Conservation (phyloP, 2,888 invertebrate species). For the Ophion ellenae region DNA sequence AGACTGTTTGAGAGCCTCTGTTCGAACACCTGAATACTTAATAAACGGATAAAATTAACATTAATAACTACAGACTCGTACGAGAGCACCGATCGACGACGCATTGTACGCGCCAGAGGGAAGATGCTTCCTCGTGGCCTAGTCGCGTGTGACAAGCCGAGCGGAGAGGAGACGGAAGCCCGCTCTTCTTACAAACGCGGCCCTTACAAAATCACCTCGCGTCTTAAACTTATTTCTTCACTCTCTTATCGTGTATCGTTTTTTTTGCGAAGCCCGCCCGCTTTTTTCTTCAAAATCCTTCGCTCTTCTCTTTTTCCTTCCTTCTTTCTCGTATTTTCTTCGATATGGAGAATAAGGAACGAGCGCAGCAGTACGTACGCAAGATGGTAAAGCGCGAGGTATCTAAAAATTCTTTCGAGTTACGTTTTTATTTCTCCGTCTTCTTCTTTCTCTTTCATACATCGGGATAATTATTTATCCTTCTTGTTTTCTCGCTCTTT, state of each 20-base stretch:
- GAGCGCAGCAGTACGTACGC: conserved; percentile 69
- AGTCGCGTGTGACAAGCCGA: conserved; percentile 77
- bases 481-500: conserved; percentile 5
- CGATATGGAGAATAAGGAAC: conserved; percentile 73
- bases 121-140: conserved; percentile 72
- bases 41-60: conserved; percentile 84
- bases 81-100: conserved; percentile 80
- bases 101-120: conserved; percentile 67
- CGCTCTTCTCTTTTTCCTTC: not conserved
- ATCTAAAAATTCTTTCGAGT: conserved; percentile 48
- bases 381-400: conserved; percentile 78
- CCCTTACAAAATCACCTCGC: not conserved
- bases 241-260: not conserved
- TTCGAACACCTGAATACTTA: conserved; percentile 83
- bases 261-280: not conserved
- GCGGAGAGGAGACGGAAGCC: conserved; percentile 59
- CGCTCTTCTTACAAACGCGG: conserved; percentile 33
- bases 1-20: conserved; percentile 78
- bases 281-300: not conserved
- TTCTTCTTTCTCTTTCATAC: conserved; percentile 1
- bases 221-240: not conserved
- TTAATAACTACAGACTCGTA: conserved; percentile 81
- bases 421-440: not conserved
- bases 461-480: not conserved
- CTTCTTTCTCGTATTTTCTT: not conserved